phyloP scores from a whole-genome alignment of 2,113 vertebrate species.

The Cephalopterus ornatus region DNA sequence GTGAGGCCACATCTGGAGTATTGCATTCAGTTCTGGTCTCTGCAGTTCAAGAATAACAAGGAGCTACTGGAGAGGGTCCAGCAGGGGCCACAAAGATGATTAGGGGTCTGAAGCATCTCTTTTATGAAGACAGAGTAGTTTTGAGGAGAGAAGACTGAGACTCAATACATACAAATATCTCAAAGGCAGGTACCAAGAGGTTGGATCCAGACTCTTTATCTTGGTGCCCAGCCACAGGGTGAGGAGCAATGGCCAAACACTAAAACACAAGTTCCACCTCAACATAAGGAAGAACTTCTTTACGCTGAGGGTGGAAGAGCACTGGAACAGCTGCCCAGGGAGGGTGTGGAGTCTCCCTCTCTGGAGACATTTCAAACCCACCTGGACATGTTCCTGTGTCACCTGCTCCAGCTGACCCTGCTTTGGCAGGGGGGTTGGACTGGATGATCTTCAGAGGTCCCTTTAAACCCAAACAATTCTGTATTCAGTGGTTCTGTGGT shows the following conservation, averaged over 20 bases:
- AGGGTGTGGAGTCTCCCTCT: background rate
- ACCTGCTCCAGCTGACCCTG: background rate
- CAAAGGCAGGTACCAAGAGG: background rate
- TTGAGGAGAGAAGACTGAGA: background rate
- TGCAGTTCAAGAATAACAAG: background rate
- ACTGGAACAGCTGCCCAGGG: background rate
- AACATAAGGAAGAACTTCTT: background rate
- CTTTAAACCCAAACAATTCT: background rate
- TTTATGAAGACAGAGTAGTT: background rate
- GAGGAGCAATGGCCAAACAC: background rate
- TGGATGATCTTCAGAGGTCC: background rate
- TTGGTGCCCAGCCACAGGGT: background rate
- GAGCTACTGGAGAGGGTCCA: background rate
- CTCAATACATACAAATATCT: background rate
- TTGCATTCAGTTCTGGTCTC: background rate
- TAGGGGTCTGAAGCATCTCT: background rate
- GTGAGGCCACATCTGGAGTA: no score
- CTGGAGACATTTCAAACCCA: background rate
- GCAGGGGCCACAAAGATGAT: background rate
- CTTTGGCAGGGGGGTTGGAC: background rate
- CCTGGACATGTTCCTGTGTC: background rate
- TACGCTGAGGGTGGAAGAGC: background rate
- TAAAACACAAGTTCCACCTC: background rate
- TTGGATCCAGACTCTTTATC: background rate
- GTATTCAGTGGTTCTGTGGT: background rate